phyloP scores from a whole-genome alignment of 2,113 vertebrate species.

The Sander vitreus region DNA sequence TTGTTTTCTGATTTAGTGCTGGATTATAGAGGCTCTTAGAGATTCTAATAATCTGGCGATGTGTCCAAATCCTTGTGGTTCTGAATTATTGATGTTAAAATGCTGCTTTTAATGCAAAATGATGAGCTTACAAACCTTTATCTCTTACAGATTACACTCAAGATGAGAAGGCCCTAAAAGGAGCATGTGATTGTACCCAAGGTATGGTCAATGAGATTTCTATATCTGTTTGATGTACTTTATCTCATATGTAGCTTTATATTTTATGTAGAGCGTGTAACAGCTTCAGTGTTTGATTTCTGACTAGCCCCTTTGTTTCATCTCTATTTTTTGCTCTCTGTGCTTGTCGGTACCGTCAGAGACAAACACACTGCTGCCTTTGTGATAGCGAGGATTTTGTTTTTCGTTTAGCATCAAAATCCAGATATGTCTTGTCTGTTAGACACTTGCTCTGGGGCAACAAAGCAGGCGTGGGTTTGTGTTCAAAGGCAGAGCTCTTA shows the following conservation, averaged over 20 bases:
- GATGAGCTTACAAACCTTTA: background rate
- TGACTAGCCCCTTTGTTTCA: constrained; percentile 58
- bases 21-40: background rate
- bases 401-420: constrained; percentile 57
- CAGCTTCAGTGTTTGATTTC: constrained; percentile 13
- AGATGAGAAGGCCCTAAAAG: constrained; percentile 94
- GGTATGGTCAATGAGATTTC: constrained; percentile 79
- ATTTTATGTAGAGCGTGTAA: background rate
- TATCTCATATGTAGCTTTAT: constrained; percentile 9
- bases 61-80: background rate
- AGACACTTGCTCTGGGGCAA: constrained; percentile 46
- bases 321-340: constrained; percentile 11
- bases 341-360: constrained; percentile 37
- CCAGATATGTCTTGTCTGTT: constrained; percentile 46
- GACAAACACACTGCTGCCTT: constrained; percentile 54
- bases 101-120: background rate
- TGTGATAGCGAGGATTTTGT: constrained; percentile 53
- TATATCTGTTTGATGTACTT: constrained; percentile 13
- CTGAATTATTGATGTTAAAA: background rate
- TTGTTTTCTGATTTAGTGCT: background rate
- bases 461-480: constrained; percentile 22
- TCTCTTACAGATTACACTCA: constrained; percentile 92
- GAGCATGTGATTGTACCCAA: constrained; percentile 93
- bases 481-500: constrained; percentile 54
- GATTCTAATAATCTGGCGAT: background rate